Evolutionary conservation across 2,888 invertebrate species (phyloP).

Genomic region (Callyntrura sp.): DNA sequence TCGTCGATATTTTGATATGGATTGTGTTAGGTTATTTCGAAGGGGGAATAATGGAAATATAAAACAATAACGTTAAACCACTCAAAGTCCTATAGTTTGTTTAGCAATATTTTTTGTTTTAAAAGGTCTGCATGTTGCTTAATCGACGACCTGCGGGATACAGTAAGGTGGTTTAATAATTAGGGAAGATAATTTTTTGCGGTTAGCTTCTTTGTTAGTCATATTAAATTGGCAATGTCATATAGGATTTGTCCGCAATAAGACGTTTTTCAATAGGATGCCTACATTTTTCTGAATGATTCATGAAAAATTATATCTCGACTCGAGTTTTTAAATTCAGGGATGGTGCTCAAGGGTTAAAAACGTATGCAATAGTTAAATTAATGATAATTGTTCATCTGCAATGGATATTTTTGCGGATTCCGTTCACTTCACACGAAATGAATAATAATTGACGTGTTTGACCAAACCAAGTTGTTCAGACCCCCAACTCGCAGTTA

Average conservation of each 20-base stretch:
- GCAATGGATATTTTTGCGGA: not conserved
- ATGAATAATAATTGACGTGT: not conserved
- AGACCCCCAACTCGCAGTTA: too few species aligned
- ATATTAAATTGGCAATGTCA: not conserved
- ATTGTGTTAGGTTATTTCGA: too few species aligned
- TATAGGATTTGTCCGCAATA: constrained; percentile 6
- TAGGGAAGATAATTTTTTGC: not conserved
- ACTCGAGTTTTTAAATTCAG: not conserved
- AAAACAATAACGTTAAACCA: not conserved
- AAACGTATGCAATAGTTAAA: not conserved
- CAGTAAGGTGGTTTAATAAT: constrained; percentile 28
- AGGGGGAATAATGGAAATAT: constrained; percentile 39
- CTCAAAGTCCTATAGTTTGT: too few species aligned
- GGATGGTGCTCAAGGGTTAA: constrained; percentile 40
- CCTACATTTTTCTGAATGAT: constrained; percentile 12
- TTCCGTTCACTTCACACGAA: not conserved
- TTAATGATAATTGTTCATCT: constrained; percentile 35
- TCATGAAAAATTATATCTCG: not conserved
- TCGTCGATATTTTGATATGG: constrained; percentile 52
- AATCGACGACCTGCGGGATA: not conserved
- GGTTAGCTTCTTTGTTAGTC: not conserved
- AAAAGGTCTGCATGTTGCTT: not conserved
- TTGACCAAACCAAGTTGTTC: constrained; percentile 16
- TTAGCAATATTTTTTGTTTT: too few species aligned
- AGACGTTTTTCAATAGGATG: constrained; percentile 16